These are phyloP conservation scores for Pelecanoides urinatrix DNA, from an alignment of 2,113 vertebrate species.

Conservation along the genomic window DNA sequence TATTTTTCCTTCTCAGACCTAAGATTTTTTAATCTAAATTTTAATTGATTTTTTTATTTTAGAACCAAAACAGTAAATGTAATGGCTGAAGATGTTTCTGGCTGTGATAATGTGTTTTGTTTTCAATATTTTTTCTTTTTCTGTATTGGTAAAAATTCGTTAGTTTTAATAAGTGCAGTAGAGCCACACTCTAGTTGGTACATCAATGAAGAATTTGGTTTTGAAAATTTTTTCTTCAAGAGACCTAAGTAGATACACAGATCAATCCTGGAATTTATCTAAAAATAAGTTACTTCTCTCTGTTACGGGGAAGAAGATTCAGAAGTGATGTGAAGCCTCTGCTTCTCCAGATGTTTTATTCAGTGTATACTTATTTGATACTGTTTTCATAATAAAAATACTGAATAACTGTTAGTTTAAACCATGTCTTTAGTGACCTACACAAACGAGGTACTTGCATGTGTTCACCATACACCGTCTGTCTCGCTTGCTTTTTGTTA, in stretches of 20 bases:
- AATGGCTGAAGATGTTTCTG: background rate
- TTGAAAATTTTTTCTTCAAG: background rate
- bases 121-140: background rate
- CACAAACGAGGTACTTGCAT: background rate
- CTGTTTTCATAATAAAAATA: background rate
- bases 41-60: background rate
- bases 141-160: background rate
- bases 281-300: background rate
- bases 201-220: background rate
- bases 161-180: background rate
- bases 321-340: background rate
- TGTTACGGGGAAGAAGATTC: background rate
- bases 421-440: conserved; percentile 39
- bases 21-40: background rate
- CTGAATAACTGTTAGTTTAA: conserved; percentile 40
- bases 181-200: background rate
- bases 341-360: background rate
- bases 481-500: conserved; percentile 5
- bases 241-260: background rate
- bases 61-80: background rate
- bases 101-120: background rate
- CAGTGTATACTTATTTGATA: background rate
- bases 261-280: conserved; percentile 22
- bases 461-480: background rate
- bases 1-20: background rate